A percentile compares a stretch with the other conserved stretches of the same genome.
Evolutionary conservation across 2,888 invertebrate genomes (phyloP).

Genomic region (Erynnis tages): DNA sequence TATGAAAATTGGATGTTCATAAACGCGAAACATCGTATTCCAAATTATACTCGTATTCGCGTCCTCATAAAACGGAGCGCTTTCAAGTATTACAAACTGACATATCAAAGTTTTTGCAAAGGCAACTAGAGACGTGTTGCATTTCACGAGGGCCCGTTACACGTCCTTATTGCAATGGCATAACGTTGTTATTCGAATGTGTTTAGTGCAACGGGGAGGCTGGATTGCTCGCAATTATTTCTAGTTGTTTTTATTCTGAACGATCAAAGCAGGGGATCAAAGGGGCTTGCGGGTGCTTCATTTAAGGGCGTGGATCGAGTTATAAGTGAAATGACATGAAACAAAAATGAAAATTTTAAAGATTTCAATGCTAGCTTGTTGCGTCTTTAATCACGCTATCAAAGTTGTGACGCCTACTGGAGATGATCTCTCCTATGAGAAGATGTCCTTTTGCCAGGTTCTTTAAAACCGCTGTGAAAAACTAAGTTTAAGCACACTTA

Average conservation of each 20-base stretch:
- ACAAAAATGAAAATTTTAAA: too few species aligned
- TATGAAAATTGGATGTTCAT: background rate
- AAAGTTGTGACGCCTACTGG: too few species aligned
- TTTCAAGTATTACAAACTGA: conserved; percentile 10
- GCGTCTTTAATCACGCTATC: background rate
- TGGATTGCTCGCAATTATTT: conserved; percentile 27
- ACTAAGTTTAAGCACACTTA: too few species aligned
- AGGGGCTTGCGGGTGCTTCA: conserved; percentile 26
- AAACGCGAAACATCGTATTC: background rate
- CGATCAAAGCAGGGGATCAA: conserved; percentile 28
- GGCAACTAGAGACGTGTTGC: conserved; percentile 5
- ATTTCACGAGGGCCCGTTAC: background rate
- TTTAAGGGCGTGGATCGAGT: conserved; percentile 7
- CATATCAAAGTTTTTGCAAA: conserved; percentile 18
- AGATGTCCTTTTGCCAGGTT: too few species aligned
- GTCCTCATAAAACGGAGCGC: conserved; percentile 1
- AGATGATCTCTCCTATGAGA: too few species aligned
- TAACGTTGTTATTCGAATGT: conserved; percentile 1
- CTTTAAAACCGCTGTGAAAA: too few species aligned
- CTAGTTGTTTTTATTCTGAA: conserved; percentile 28
- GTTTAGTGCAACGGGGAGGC: background rate
- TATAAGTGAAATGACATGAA: background rate
- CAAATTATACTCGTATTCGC: conserved; percentile 1
- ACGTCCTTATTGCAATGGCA: background rate
- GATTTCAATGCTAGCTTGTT: too few species aligned